A percentile compares a stretch with the other conserved stretches of the same genome.
These are phyloP conservation scores for Guaruba guarouba DNA, from an alignment of 2,113 vertebrate genomes.

Conservation along the genomic window DNA sequence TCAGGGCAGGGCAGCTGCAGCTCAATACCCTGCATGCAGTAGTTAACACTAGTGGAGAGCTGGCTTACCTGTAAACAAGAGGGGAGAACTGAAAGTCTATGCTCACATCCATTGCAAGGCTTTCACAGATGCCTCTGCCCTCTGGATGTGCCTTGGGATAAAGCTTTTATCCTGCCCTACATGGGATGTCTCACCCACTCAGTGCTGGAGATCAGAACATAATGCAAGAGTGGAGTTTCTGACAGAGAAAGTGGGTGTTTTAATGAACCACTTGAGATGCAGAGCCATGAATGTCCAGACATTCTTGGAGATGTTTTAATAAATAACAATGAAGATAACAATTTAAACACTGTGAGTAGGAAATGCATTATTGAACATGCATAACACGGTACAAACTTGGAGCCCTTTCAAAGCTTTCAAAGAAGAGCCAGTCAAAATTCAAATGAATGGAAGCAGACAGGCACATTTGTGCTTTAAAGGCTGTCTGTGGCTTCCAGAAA, in stretches of 20 bases:
- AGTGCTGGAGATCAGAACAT: neutral
- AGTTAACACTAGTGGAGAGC: neutral
- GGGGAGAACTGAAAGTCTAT: neutral
- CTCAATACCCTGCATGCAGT: neutral
- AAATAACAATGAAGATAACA: slow-evolving; percentile 66
- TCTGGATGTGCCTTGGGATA: neutral
- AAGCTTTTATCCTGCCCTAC: neutral
- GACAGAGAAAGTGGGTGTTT: neutral
- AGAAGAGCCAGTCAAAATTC: slow-evolving; percentile 13
- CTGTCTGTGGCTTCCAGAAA: neutral
- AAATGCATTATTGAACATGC: slow-evolving; percentile 62
- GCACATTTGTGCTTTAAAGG: neutral
- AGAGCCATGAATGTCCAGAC: slow-evolving; percentile 45
- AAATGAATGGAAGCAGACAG: neutral
- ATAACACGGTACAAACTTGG: slow-evolving; percentile 4
- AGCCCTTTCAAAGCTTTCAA: slow-evolving; percentile 27
- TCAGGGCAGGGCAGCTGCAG: neutral
- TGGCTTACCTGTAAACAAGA: neutral
- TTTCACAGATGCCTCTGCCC: neutral
- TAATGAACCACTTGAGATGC: slow-evolving; percentile 63
- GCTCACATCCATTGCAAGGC: neutral
- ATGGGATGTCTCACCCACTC: neutral
- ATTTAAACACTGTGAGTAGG: slow-evolving; percentile 45
- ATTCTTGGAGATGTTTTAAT: slow-evolving; percentile 60
- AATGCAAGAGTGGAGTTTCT: slow-evolving; percentile 10